A percentile compares a stretch with the other conserved stretches of the same genome.
phyloP scores from a whole-genome alignment of 2,113 vertebrate species.

The Odontophorus gujanensis region DNA sequence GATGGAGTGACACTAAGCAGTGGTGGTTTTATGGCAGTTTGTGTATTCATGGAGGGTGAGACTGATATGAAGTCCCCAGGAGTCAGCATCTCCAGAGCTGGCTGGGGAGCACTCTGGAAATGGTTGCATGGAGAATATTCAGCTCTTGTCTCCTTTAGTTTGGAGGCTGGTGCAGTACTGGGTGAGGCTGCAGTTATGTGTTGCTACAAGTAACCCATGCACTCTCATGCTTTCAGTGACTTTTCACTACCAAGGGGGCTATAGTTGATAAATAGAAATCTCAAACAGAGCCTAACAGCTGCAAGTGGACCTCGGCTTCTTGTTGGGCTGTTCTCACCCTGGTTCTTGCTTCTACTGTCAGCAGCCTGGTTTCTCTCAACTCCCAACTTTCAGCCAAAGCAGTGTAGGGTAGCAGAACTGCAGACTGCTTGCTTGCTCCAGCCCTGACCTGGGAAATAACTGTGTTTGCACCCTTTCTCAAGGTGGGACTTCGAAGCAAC shows the following conservation, averaged over 20 bases:
- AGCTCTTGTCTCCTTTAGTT: neutral
- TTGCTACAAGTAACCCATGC: neutral
- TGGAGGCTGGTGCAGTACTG: neutral
- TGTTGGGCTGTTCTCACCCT: neutral
- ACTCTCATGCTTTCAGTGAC: neutral
- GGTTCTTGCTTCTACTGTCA: neutral
- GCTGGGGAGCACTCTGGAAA: neutral
- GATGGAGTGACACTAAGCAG: neutral
- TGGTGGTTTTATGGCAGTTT: neutral
- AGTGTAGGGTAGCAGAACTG: accelerated
- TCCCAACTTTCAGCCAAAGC: neutral
- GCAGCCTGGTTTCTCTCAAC: neutral
- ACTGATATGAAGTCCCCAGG: neutral
- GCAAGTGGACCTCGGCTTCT: neutral
- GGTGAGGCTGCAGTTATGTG: neutral
- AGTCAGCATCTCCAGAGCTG: neutral
- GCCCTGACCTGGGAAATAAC: neutral
- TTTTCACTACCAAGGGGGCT: neutral
- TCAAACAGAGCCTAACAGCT: neutral
- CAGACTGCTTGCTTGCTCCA: neutral
- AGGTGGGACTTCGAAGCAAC: neutral
- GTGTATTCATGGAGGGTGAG: neutral
- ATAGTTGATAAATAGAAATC: neutral
- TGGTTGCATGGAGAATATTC: neutral
- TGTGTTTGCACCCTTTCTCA: neutral